Base-by-base conservation (phyloP, 2,113 vertebrate genomes). In the Cygnus buccinator region DNA sequence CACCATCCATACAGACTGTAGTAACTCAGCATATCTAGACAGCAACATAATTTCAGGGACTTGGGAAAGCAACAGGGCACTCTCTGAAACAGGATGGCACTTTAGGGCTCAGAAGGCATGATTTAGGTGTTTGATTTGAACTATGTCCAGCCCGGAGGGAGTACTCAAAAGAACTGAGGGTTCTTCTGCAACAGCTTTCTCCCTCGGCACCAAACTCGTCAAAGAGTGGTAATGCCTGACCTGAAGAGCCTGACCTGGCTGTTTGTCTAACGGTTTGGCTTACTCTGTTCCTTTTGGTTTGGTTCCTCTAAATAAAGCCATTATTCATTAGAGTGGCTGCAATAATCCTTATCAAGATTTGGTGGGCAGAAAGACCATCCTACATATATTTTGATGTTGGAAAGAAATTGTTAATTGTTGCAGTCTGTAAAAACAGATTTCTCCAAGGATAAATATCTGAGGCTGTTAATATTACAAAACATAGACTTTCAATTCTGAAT, bases 31-130 rank as follows among this genome's bases (percentile, higher is more conserved):
- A 11, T 37, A 41, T 25, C 8, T 2, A 35, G n/a, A 20, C 6
- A 71, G 1, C 2, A 67, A 31, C 1, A 33, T 44, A 39, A 19
- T 48, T 92, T 83, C 37, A 77, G n/a, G 44, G 68, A 31, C 12
- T 44, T 67, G 19, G 37, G 31, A 77, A 89, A 84, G 63, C 63
- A 84, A 59, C 20, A 84, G 61, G 46, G 31, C 29, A 9, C 11
- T 26, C 54, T 90, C 83, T 81, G 72, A 73, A 33, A 29, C 7
- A 43, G 8, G 10, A 17, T 26, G 21, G 52, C 8, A 20, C 44
- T 22, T 1, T 6, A 9, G 2, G 3, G 7, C 5, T 35, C 18
- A n/a, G 37, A 71, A 16, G 22, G 3, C 20, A 13, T 39, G 20
- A 5, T 67, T 28, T 19, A 15, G 8, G 6, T 62, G 31, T 59